Percentiles rank a stretch among this genome's conserved stretches.
Conservation (phyloP, 2,797 vertebrate species). For the Staurois parvus region DNA sequence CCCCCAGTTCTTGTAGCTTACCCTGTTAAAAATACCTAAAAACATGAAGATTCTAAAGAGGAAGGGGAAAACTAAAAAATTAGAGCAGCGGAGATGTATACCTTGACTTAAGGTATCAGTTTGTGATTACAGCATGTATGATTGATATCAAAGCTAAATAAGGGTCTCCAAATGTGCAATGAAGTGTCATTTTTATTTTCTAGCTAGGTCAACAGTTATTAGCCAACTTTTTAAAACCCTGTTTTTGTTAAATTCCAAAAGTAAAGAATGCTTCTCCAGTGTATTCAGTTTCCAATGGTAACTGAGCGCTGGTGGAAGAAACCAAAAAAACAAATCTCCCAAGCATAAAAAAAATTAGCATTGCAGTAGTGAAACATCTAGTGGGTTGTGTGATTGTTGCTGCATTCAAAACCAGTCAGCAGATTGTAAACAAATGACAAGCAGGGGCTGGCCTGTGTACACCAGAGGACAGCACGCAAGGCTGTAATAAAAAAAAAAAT, state of each 20-base stretch:
- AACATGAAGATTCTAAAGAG: too few relatives aligned
- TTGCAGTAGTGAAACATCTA: constrained; percentile 7
- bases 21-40: too few relatives aligned
- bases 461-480: background rate
- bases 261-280: constrained; percentile 1
- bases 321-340: constrained; percentile 23
- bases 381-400: background rate
- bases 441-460: background rate
- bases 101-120: too few relatives aligned
- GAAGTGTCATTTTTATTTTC: background rate
- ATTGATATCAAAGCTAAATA: too few relatives aligned
- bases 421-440: background rate
- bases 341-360: constrained; percentile 33
- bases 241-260: background rate
- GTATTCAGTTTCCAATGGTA: constrained; percentile 31
- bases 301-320: constrained; percentile 22
- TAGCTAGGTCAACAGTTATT: background rate
- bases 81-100: too few relatives aligned
- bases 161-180: too few relatives aligned
- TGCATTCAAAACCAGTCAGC: background rate
- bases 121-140: too few relatives aligned
- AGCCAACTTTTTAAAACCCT: background rate
- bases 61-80: too few relatives aligned
- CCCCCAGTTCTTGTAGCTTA: too few relatives aligned
- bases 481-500: background rate